Evolutionary conservation across 2,888 invertebrate genomes (phyloP).

Genomic region (Petrophora chlorosata): DNA sequence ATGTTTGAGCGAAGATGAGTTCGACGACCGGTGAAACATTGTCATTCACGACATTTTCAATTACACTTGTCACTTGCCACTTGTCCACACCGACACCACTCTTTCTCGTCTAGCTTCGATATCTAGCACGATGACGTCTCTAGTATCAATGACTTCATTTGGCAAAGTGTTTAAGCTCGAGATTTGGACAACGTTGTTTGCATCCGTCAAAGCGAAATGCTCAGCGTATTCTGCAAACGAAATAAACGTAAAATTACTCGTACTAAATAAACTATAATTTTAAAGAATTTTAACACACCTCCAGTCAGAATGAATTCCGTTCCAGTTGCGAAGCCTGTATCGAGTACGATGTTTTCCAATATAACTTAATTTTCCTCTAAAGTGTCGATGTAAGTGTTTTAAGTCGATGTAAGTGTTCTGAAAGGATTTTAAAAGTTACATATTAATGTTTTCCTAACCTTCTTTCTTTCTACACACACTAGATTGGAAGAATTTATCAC

Average conservation of each 20-base stretch:
- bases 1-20: constrained; percentile 37
- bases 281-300: constrained; percentile 42
- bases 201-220: constrained; percentile 42
- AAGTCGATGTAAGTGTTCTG: too few relatives aligned
- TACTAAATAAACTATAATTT: too few relatives aligned
- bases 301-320: constrained; percentile 52
- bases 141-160: constrained; percentile 40
- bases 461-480: constrained; percentile 9
- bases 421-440: constrained; percentile 30
- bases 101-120: constrained; percentile 56
- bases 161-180: constrained; percentile 38
- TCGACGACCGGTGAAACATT: constrained; percentile 24
- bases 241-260: too few relatives aligned
- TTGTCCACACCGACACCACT: constrained; percentile 52
- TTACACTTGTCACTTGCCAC: too few relatives aligned
- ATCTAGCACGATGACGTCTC: constrained; percentile 56
- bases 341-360: constrained; percentile 50
- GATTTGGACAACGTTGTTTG: constrained; percentile 44
- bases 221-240: constrained; percentile 44
- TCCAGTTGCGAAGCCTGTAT: constrained; percentile 47
- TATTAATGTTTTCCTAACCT: constrained; percentile 1
- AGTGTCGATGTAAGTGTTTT: constrained; percentile 53
- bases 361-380: constrained; percentile 44
- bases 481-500: too few relatives aligned
- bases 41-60: too few relatives aligned